Percentiles rank a stretch among this genome's conserved stretches.
Evolutionary conservation across 2,888 invertebrate genomes (phyloP).

Genomic region (Mechanitis messenoides): DNA sequence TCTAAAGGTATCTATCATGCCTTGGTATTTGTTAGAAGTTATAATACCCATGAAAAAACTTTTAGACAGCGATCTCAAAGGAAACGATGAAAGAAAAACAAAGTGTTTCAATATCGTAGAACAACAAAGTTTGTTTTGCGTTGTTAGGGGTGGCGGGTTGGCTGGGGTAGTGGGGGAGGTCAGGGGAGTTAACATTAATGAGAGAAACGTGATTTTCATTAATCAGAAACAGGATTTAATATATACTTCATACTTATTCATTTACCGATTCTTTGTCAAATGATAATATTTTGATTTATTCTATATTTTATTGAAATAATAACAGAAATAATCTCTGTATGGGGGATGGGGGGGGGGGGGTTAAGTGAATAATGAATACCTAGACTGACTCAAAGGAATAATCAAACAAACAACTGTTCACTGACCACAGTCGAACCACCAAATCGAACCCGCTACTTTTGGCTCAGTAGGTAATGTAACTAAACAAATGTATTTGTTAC

Average conservation of each 20-base stretch:
- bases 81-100: conserved; percentile 68
- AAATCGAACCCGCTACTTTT: no score
- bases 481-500: no score
- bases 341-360: no score
- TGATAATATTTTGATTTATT: neutral
- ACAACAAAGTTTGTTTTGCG: conserved; percentile 65
- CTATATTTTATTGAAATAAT: no score
- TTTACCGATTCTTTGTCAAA: neutral
- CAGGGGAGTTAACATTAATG: conserved; percentile 34
- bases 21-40: conserved; percentile 36
- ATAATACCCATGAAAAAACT: conserved; percentile 41
- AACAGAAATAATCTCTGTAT: no score
- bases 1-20: no score
- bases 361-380: no score
- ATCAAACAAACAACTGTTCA: no score
- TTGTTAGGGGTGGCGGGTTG: conserved; percentile 43
- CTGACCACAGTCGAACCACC: no score
- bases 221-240: conserved; percentile 22
- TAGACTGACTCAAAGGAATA: no score
- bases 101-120: conserved; percentile 69
- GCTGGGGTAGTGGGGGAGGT: conserved; percentile 33
- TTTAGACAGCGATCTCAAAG: conserved; percentile 44
- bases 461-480: no score
- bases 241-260: neutral
- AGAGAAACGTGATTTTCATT: conserved; percentile 40